Percentiles rank a stretch among this genome's conserved stretches.
phyloP scores from a whole-genome alignment of 1,140 invertebrate species.

The Zaprionus lachaisei region DNA sequence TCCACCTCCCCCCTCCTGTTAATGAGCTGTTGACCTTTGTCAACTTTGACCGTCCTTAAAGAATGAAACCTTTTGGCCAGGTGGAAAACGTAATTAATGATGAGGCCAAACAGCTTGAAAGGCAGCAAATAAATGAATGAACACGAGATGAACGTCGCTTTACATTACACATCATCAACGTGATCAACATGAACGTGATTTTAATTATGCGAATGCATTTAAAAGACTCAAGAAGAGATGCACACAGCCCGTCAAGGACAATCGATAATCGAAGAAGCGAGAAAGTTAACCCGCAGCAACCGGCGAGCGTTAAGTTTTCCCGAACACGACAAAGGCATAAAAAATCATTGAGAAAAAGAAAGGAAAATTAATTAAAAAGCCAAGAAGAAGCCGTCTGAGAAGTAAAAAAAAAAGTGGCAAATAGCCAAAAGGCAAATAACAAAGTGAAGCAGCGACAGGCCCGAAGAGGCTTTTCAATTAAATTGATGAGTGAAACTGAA shows the following conservation, averaged over 20 bases:
- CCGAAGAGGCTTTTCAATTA: slow-evolving; percentile 64
- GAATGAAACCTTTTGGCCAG: slow-evolving; percentile 11
- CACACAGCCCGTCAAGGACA: slow-evolving; percentile 37
- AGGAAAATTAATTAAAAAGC: slow-evolving; percentile 72
- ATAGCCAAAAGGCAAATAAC: slow-evolving; percentile 50
- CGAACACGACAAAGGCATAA: slow-evolving; percentile 26
- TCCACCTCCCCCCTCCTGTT: slow-evolving; percentile 15
- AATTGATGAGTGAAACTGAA: slow-evolving; percentile 61
- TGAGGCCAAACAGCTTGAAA: not conserved
- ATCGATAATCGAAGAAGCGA: slow-evolving; percentile 64
- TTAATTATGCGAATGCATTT: slow-evolving; percentile 52
- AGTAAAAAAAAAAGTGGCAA: slow-evolving; percentile 15
- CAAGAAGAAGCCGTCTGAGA: slow-evolving; percentile 32
- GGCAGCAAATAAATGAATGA: not conserved
- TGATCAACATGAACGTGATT: slow-evolving; percentile 49
- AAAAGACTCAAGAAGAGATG: slow-evolving; percentile 5
- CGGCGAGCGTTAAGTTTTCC: slow-evolving; percentile 16
- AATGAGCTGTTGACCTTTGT: slow-evolving; percentile 57
- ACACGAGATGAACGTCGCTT: slow-evolving; percentile 2
- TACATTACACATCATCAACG: slow-evolving; percentile 52
- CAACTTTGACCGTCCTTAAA: slow-evolving; percentile 18
- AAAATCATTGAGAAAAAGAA: slow-evolving; percentile 13
- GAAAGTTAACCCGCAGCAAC: slow-evolving; percentile 25
- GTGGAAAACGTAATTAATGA: slow-evolving; percentile 44
- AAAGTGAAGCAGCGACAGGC: slow-evolving; percentile 37